Conservation (phyloP, 2,797 vertebrate genomes). For the Numenius phaeopus region DNA sequence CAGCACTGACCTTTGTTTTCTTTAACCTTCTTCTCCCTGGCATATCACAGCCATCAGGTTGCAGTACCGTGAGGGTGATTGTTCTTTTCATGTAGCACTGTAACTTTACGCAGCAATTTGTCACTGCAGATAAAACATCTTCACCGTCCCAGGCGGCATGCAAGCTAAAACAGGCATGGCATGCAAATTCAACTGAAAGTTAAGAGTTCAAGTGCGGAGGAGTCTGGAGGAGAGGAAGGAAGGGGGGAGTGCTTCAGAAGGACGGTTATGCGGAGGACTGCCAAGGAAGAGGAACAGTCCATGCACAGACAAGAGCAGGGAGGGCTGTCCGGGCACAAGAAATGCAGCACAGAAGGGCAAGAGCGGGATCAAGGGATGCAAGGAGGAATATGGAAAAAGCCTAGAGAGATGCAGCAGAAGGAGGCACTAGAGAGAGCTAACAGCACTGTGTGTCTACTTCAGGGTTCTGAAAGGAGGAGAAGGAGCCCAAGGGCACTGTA, state of each 20-base stretch:
- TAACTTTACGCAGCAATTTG: not conserved
- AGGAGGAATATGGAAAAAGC: not conserved
- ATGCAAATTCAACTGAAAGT: slow-evolving; percentile 21
- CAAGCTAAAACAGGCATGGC: slow-evolving; percentile 6
- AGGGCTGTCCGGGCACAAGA: not conserved
- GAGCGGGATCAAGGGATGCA: not conserved
- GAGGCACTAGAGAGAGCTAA: not conserved
- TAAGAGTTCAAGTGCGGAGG: not conserved
- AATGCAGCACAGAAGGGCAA: not conserved
- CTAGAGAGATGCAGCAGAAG: not conserved
- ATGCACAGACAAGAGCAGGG: not conserved
- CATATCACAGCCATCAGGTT: not conserved
- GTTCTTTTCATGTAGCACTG: not conserved
- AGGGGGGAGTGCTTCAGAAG: not conserved
- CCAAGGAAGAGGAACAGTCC: not conserved
- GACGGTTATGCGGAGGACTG: not conserved
- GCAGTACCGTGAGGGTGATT: not conserved
- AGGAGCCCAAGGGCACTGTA: not conserved
- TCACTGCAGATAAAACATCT: slow-evolving; percentile 43
- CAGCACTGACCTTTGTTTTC: slow-evolving; percentile 9
- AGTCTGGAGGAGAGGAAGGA: not conserved
- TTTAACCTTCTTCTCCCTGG: not conserved
- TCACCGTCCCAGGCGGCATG: not conserved
- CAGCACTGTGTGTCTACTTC: not conserved
- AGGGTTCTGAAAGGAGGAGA: not conserved